These are phyloP conservation scores for Antheraea yamamai DNA, from an alignment of 2,888 invertebrate genomes.

Conservation along the genomic window DNA sequence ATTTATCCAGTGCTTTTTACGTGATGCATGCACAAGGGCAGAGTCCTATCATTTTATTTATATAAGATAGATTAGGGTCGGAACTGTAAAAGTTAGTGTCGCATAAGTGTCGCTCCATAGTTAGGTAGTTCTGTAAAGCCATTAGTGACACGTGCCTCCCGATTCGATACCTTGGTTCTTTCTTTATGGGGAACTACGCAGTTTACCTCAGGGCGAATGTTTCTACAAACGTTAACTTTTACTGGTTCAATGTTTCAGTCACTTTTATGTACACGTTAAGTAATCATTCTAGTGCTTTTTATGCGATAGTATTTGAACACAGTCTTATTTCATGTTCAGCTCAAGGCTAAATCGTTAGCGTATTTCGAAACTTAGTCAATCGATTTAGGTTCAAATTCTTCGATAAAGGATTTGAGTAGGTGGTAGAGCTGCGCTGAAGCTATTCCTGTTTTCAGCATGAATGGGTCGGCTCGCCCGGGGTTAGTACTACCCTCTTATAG, in stretches of 20 bases:
- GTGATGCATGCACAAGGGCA: too few species aligned
- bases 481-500: too few species aligned
- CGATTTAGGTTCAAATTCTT: too few species aligned
- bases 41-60: too few species aligned
- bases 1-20: too few species aligned
- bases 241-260: not conserved
- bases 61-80: not conserved
- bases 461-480: too few species aligned
- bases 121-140: conserved; percentile 50
- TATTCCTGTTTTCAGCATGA: too few species aligned
- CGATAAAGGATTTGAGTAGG: too few species aligned
- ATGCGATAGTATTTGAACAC: not conserved
- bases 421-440: too few species aligned
- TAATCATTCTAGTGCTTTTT: not conserved
- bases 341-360: not conserved
- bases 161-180: conserved; percentile 45
- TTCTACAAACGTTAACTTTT: not conserved
- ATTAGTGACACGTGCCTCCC: conserved; percentile 61
- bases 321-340: not conserved
- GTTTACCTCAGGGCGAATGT: not conserved
- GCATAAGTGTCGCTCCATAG: conserved; percentile 34
- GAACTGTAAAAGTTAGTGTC: conserved; percentile 29
- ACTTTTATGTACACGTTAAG: not conserved
- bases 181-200: conserved; percentile 9
- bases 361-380: too few species aligned